Conservation (phyloP, 2,797 vertebrate genomes). For the Sebastes matsubarae region DNA sequence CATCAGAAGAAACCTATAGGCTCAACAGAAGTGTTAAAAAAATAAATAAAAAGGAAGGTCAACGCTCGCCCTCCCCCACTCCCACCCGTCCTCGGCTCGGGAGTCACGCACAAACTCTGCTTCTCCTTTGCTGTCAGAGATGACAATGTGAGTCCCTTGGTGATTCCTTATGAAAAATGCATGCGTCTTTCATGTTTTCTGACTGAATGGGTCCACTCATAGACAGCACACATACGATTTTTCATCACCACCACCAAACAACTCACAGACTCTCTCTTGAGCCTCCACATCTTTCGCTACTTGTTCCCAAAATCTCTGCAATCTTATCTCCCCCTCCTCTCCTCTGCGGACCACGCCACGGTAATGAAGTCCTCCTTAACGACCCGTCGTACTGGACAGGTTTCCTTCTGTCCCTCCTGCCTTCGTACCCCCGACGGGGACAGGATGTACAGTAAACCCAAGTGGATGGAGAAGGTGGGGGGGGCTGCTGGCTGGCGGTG, state of each 20-base stretch:
- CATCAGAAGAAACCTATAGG: background rate
- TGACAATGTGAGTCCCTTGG: slow-evolving; percentile 37
- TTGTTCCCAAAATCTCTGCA: background rate
- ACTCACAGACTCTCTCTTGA: background rate
- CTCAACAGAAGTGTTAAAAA: slow-evolving; percentile 18
- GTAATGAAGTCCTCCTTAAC: slow-evolving; percentile 45
- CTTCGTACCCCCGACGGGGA: slow-evolving; percentile 17
- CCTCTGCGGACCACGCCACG: background rate
- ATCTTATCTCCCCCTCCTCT: background rate
- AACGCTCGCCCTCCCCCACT: background rate
- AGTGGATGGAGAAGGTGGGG: slow-evolving; percentile 8
- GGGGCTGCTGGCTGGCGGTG: slow-evolving; percentile 24
- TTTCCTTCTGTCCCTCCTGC: slow-evolving; percentile 33
- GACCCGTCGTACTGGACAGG: slow-evolving; percentile 37
- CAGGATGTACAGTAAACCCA: slow-evolving; percentile 56
- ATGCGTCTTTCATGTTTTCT: slow-evolving; percentile 39
- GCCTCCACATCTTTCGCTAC: background rate
- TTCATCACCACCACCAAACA: background rate
- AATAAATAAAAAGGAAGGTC: slow-evolving; percentile 38
- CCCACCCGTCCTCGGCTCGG: background rate
- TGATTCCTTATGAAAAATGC: slow-evolving; percentile 61
- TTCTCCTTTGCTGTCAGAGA: slow-evolving; percentile 45
- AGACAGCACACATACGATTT: background rate
- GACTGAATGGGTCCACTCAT: slow-evolving; percentile 42
- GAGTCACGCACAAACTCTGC: slow-evolving; percentile 5